These are phyloP conservation scores for Tetheella fluctuosa DNA, from an alignment of 2,888 invertebrate genomes.

Conservation along the genomic window DNA sequence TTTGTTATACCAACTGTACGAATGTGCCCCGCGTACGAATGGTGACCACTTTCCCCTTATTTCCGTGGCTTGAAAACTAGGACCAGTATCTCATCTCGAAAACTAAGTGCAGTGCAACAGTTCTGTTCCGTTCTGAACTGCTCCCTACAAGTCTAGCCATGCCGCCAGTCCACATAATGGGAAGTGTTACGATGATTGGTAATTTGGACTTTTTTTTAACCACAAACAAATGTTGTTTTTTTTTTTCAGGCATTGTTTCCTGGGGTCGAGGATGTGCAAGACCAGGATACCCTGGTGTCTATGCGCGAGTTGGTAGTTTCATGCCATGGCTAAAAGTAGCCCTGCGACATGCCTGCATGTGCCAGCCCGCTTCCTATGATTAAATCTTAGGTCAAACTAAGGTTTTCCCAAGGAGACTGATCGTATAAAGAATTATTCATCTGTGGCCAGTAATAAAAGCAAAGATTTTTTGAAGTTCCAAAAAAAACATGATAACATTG, in stretches of 20 bases:
- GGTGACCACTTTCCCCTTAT: no score
- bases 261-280: constrained; percentile 91
- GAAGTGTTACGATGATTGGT: no score
- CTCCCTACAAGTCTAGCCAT: no score
- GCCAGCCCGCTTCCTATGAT: constrained; percentile 57
- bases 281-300: constrained; percentile 82
- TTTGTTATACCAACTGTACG: no score
- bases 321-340: constrained; percentile 74
- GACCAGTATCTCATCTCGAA: no score
- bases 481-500: neutral
- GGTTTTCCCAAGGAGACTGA: neutral
- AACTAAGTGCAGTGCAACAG: no score
- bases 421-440: neutral
- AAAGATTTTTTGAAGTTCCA: neutral
- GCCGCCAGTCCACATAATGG: no score
- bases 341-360: constrained; percentile 72
- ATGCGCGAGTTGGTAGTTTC: constrained; percentile 71
- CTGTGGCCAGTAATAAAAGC: constrained; percentile 3
- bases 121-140: no score
- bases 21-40: no score
- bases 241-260: constrained; percentile 87
- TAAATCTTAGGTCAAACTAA: constrained; percentile 18
- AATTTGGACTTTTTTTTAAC: neutral
- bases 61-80: no score
- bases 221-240: constrained; percentile 17